Evolutionary conservation across 2,797 vertebrate species (phyloP).

Genomic region (Octomys mimax): DNA sequence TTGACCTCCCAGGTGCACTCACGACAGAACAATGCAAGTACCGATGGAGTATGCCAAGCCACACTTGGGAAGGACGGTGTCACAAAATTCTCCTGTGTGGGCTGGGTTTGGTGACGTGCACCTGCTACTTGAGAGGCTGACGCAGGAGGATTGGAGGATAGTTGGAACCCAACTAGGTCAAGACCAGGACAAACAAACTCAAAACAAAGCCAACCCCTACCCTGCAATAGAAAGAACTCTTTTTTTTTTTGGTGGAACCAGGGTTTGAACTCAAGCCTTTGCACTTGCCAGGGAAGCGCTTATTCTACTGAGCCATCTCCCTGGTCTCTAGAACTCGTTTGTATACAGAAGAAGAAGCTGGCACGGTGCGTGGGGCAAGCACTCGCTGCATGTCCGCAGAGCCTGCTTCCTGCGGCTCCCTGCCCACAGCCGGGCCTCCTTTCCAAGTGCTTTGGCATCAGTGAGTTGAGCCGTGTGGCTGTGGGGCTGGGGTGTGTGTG

Average conservation of each 20-base stretch:
- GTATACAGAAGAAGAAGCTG: neutral
- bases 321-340: neutral
- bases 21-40: neutral
- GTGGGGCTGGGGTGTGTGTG: neutral
- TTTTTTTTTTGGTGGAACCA: no score
- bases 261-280: no score
- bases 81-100: neutral
- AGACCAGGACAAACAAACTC: neutral
- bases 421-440: neutral
- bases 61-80: neutral
- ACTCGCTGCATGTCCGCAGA: conserved; percentile 5
- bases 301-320: no score
- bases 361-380: neutral
- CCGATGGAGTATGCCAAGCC: neutral
- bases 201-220: neutral
- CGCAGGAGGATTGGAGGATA: neutral
- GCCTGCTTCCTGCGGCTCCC: neutral
- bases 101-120: accelerated
- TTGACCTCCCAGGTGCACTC: neutral
- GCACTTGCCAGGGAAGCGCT: no score
- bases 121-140: neutral
- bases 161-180: neutral
- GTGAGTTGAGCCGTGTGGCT: conserved; percentile 1
- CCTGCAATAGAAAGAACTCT: no score
- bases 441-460: neutral